Conservation (phyloP, 2,797 vertebrate species). For the Sebastes iracundus region DNA sequence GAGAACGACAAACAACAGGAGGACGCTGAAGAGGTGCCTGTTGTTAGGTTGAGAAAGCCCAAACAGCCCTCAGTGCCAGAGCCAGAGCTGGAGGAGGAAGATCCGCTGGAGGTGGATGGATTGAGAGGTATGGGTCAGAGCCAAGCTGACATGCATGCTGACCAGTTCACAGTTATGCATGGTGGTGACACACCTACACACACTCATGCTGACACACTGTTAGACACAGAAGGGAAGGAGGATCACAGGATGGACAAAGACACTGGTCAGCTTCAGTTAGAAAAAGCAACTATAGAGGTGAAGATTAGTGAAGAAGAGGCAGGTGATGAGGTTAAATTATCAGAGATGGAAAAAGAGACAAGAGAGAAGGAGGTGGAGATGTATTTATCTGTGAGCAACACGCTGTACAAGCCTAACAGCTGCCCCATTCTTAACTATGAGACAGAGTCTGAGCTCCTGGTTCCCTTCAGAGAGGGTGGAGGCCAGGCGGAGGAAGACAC, state of each 20-base stretch:
- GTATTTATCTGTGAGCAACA: conserved; percentile 63
- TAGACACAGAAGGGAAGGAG: conserved; percentile 48
- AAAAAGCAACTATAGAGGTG: conserved; percentile 12
- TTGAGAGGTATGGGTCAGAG: conserved; percentile 73
- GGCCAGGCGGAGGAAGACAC: conserved; percentile 15
- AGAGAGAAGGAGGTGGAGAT: conserved; percentile 55
- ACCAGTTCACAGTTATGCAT: conserved; percentile 58
- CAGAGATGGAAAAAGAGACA: conserved; percentile 20
- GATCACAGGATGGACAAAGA: conserved; percentile 23
- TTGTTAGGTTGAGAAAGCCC: conserved; percentile 22
- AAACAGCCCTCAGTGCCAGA: conserved; percentile 43
- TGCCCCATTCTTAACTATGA: conserved; percentile 75
- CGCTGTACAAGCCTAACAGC: conserved; percentile 77
- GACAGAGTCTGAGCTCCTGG: conserved; percentile 21
- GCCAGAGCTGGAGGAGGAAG: conserved; percentile 50
- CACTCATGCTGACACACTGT: conserved; percentile 65
- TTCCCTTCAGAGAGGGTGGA: conserved; percentile 15
- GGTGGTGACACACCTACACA: conserved; percentile 67
- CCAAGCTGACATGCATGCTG: conserved; percentile 61
- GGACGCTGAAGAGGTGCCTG: conserved; percentile 19
- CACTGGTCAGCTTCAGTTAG: conserved; percentile 25
- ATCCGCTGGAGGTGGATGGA: conserved; percentile 54
- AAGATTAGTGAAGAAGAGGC: background rate
- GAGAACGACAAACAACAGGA: background rate
- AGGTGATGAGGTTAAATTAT: background rate